Base-by-base conservation (phyloP, 2,888 invertebrate genomes). In the Ectemnius lituratus region DNA sequence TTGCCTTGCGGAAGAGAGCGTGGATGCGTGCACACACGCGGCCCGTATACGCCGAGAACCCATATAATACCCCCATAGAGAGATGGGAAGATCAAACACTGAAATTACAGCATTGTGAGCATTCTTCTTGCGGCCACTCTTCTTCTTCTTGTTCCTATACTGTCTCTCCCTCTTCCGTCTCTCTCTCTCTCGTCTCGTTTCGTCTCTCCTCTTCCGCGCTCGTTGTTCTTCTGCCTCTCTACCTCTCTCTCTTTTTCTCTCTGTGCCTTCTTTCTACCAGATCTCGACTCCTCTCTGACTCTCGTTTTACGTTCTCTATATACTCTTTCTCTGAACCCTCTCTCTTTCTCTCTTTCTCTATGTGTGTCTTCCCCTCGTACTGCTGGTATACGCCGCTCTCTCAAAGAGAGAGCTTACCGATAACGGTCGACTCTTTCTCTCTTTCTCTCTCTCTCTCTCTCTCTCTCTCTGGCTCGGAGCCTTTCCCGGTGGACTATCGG, bases 11-110 rank as follows among this genome's bases (percentile, higher is more conserved):
- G 37, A 37, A 11, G 37, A 37, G 37, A 37, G 37, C 37, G 6
- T 37, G 28, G 8, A 8, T 37, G 37, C 37, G 37, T 37, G 28
- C 60, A 69, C 65, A 70, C 58, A 64, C 69, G 68, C 64, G 67
- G 57, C 69, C 68, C 67, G 71, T 62, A 72, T 65, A 70, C 75
- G 75, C 68, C 60, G 67, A 81, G 80, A 85, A 85, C 86, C 87
- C 85, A 84, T 87, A 87, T 86, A 87, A 88, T 87, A 85, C 80
- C 84, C 84, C 85, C 81, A 85, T 84, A 85, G 83, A 85, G 78
- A 87, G 88, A 89, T 88, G 88, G 87, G 84, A 84, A 89, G 89
- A 90, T 89, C 88, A 89, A 89, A 90, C 88, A 89, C 88, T 88
- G 87, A 89, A 89, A 89, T 90, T 89, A 89, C 89, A 89, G 88